Conservation (phyloP, 1,140 invertebrate genomes). For the Oreohelix idahoensis region DNA sequence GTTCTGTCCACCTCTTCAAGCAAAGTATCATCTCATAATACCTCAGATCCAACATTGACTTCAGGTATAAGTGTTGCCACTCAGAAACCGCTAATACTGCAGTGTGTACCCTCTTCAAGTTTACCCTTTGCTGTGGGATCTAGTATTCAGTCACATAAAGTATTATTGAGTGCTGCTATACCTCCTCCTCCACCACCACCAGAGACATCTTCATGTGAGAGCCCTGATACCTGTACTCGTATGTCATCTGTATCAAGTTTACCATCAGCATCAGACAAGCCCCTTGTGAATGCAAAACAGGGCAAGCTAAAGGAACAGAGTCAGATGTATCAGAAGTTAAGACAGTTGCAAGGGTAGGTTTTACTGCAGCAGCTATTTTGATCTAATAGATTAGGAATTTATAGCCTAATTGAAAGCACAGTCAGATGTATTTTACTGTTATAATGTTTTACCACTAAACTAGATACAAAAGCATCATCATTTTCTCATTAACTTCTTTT, state of each 20-base stretch:
- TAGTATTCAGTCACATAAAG: not conserved
- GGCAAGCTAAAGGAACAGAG: not conserved
- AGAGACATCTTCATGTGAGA: not conserved
- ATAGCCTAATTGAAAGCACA: no score
- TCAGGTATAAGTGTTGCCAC: not conserved
- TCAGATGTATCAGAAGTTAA: not conserved
- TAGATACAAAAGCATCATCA: no score
- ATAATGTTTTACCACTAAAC: no score
- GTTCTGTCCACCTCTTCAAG: not conserved
- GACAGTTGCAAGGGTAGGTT: constrained; percentile 33
- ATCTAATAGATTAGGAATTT: no score
- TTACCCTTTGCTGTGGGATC: not conserved
- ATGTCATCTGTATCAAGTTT: not conserved
- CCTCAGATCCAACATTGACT: not conserved
- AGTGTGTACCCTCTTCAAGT: not conserved
- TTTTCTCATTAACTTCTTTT: no score
- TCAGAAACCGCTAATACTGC: not conserved
- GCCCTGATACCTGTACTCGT: not conserved
- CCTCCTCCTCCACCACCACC: constrained; percentile 1
- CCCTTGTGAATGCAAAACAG: not conserved
- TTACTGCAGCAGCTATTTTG: no score
- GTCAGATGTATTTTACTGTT: no score
- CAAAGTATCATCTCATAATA: not conserved
- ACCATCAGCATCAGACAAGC: not conserved
- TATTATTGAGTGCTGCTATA: not conserved